A percentile compares a stretch with the other conserved stretches of the same genome.
phyloP scores from a whole-genome alignment of 2,113 vertebrate genomes.

The Bucco capensis region DNA sequence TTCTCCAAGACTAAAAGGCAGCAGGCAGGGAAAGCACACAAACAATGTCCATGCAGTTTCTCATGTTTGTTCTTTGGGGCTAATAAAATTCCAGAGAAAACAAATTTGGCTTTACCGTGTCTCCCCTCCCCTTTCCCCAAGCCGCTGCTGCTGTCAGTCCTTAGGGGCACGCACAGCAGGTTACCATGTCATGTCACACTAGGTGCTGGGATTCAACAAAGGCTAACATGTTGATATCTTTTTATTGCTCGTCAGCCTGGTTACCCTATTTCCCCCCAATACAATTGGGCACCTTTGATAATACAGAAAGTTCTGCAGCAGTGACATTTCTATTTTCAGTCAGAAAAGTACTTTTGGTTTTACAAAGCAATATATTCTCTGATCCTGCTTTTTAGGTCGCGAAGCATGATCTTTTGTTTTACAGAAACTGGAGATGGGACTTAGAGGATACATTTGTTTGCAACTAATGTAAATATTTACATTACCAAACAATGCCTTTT shows the following conservation, averaged over 20 bases:
- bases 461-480: neutral
- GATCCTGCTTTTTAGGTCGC: neutral
- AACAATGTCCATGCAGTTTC: neutral
- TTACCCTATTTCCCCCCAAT: constrained; percentile 26
- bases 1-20: neutral
- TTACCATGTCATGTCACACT: constrained; percentile 70
- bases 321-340: neutral
- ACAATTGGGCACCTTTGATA: neutral
- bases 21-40: neutral
- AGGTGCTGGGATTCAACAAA: constrained; percentile 72
- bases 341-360: neutral
- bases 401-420: neutral
- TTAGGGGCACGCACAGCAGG: constrained; percentile 67
- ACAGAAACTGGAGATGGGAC: neutral
- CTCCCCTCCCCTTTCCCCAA: constrained; percentile 38
- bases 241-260: constrained; percentile 66
- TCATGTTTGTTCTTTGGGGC: neutral
- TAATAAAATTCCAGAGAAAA: constrained; percentile 46
- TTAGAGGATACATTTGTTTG: neutral
- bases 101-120: constrained; percentile 44
- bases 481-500: neutral
- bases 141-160: constrained; percentile 54
- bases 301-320: neutral
- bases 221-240: constrained; percentile 72
- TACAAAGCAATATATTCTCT: neutral